These are phyloP conservation scores for Taenioides sp. DNA, from an alignment of 2,797 vertebrate genomes.

Conservation along the genomic window DNA sequence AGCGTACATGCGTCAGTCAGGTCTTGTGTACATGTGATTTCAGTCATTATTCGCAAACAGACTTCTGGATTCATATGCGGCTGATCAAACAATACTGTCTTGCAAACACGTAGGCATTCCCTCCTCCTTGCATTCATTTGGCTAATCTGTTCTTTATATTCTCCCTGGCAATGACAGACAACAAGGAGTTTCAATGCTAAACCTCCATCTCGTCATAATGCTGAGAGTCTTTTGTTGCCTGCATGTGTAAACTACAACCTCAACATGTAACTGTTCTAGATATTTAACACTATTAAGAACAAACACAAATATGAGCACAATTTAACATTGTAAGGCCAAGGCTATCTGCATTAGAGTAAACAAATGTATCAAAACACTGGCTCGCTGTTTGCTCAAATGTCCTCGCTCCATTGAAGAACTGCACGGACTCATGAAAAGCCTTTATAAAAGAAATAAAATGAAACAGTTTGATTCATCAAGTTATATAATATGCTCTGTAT, in stretches of 20 bases:
- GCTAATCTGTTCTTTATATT: slow-evolving; percentile 73
- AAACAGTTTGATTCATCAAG: not conserved
- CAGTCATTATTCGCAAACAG: slow-evolving; percentile 56
- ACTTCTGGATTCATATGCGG: slow-evolving; percentile 46
- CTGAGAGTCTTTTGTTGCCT: slow-evolving; percentile 52
- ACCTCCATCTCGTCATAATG: slow-evolving; percentile 46
- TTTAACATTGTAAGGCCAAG: slow-evolving; percentile 23
- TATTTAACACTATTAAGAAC: slow-evolving; percentile 52
- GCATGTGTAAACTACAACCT: slow-evolving; percentile 68
- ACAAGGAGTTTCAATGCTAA: slow-evolving; percentile 52
- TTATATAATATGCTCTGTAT: not conserved
- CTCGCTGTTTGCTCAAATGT: not conserved
- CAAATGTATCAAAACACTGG: not conserved
- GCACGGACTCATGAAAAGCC: not conserved
- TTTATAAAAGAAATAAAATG: not conserved
- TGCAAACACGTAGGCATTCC: slow-evolving; percentile 46
- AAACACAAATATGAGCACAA: slow-evolving; percentile 58
- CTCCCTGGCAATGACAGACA: slow-evolving; percentile 63
- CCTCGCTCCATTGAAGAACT: not conserved
- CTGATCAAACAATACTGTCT: slow-evolving; percentile 60
- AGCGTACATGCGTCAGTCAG: slow-evolving; percentile 50
- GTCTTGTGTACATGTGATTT: slow-evolving; percentile 40
- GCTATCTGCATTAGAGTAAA: slow-evolving; percentile 28
- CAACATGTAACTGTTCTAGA: slow-evolving; percentile 62
- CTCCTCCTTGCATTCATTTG: slow-evolving; percentile 27